Conservation (phyloP, 2,797 vertebrate species). For the Helicolenus hilgendorfi region DNA sequence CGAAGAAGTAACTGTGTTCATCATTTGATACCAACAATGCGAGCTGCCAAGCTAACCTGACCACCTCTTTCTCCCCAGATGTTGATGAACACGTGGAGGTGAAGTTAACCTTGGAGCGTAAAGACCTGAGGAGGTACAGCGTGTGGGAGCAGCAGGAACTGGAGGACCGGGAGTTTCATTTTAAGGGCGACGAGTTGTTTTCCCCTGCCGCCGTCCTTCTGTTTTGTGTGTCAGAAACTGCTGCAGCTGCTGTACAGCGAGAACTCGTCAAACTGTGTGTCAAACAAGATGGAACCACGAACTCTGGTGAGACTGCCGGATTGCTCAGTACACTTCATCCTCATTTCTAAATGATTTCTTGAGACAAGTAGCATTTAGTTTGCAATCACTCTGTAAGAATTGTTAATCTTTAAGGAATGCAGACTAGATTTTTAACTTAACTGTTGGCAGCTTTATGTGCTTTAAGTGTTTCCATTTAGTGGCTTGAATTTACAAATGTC, state of each 20-base stretch:
- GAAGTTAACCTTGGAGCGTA: conserved; percentile 87
- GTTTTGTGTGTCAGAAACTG: conserved; percentile 91
- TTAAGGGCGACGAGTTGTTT: conserved; percentile 17
- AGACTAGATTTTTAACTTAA: neutral
- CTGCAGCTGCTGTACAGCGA: conserved; percentile 84
- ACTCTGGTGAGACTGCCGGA: conserved; percentile 90
- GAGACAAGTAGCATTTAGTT: neutral
- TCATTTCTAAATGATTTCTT: neutral
- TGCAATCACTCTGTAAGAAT: neutral
- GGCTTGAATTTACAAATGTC: neutral
- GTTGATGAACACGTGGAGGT: conserved; percentile 70
- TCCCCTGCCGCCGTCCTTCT: conserved; percentile 86
- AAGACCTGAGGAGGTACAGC: conserved; percentile 92
- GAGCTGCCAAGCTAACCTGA: neutral
- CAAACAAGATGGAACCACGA: conserved; percentile 21
- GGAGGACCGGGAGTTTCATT: conserved; percentile 58
- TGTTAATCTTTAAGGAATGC: neutral
- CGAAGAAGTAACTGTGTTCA: neutral
- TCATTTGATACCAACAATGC: neutral
- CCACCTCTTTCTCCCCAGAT: conserved; percentile 82
- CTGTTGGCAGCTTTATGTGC: neutral
- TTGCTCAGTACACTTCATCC: neutral
- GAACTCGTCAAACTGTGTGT: conserved; percentile 72
- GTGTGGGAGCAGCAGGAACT: conserved; percentile 89
- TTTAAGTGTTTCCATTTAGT: neutral